Evolutionary conservation across 92 coral and sea anemone genomes (phyloP), one percentile per base, ranked within the genome.

Genomic region (Epizoanthus ramosus): DNA sequence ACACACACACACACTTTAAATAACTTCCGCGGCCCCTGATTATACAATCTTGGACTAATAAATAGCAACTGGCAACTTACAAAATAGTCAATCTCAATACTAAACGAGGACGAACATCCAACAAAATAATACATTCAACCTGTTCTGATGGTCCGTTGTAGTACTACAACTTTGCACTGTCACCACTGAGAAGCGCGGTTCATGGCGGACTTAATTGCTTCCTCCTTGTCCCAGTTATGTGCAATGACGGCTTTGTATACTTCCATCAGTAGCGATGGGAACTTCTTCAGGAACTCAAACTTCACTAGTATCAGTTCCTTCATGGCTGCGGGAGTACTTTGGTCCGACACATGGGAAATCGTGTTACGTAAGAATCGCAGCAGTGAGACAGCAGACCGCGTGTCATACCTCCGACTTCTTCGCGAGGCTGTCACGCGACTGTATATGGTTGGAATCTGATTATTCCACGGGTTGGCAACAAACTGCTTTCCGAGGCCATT

Each of bases 161-260:
- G 7, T 43, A 43, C 50, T 43, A 43, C 50, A 43, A 43, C 50
- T 43, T 43, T 43, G 50, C 5, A 43, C 50, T 43, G 50, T 43
- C 50, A 43, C 7, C 50, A 43, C 9, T 43, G 8, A 43, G 50
- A 43, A 5, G 50, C 1, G 50, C 50, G 4, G 7, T 43, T 43
- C 50, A 43, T 43, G 6, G 9, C 50, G 9, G 7, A 43, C 8
- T 3, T 43, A 43, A 43, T 43, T 8, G 33, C 75, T 25, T 57
- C 31, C 52, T 50, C 13, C 75, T 71, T 33, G 75, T 71, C 75
- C 75, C 75, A 71, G 75, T 57, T 57, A 71, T 71, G 75, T 18
- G 75, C 28, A 57, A 57, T 71, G 21, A 71, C 53, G 19, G 75
- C 53, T 28, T 33, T 71, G 75, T 71, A 71, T 21, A 71, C 75